Conservation (phyloP, 2,113 vertebrate species). For the Myrmecophaga tridactyla region DNA sequence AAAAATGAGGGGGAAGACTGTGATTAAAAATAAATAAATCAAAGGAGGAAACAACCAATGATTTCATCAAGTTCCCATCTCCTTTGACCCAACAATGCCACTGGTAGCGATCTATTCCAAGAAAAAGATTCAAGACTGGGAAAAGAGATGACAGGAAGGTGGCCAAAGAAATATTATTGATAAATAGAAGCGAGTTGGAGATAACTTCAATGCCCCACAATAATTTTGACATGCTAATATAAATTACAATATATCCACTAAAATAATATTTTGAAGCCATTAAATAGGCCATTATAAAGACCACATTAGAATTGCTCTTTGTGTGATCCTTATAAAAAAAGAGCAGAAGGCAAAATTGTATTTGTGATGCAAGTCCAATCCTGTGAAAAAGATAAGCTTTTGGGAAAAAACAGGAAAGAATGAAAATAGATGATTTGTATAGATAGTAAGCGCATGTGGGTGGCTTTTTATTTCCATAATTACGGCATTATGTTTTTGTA, state of each 20-base stretch:
- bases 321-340: slow-evolving; percentile 8
- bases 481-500: slow-evolving; percentile 77
- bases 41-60: background rate
- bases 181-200: slow-evolving; percentile 9
- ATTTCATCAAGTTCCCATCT: background rate
- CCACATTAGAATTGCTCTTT: background rate
- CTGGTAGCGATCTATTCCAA: background rate
- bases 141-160: background rate
- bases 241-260: background rate
- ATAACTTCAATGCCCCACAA: background rate
- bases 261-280: slow-evolving; percentile 10
- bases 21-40: slow-evolving; percentile 45
- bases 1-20: background rate
- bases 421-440: slow-evolving; percentile 75
- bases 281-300: slow-evolving; percentile 15
- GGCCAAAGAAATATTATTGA: background rate
- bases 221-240: background rate
- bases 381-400: slow-evolving; percentile 58
- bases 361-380: slow-evolving; percentile 58
- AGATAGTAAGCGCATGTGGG: slow-evolving; percentile 76
- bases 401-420: slow-evolving; percentile 74
- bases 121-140: slow-evolving; percentile 20
- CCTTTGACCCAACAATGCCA: background rate
- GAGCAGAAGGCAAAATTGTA: slow-evolving; percentile 52
- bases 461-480: slow-evolving; percentile 79